These are phyloP conservation scores for Rhabdophis nuchalis DNA, from an alignment of 2,797 vertebrate species.

Conservation along the genomic window DNA sequence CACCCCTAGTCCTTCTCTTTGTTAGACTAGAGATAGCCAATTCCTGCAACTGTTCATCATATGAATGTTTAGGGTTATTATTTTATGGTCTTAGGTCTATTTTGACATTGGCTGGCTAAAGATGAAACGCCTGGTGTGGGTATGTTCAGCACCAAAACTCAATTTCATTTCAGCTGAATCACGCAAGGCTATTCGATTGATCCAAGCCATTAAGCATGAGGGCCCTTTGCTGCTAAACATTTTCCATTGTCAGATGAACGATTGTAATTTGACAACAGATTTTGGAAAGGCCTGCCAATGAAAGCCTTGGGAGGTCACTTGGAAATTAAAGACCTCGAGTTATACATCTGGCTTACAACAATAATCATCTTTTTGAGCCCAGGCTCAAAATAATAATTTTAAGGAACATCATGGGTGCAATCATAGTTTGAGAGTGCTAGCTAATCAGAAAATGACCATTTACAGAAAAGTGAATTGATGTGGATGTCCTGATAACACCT, in stretches of 20 bases:
- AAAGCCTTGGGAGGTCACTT: not conserved
- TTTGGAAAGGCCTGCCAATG: not conserved
- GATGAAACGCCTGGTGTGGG: not conserved
- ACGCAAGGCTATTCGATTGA: not conserved
- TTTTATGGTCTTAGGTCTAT: not conserved
- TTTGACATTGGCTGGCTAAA: not conserved
- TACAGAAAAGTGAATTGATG: not conserved
- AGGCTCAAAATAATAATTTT: not conserved
- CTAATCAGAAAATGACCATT: not conserved
- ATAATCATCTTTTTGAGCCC: not conserved
- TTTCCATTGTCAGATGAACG: not conserved
- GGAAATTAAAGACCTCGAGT: not conserved
- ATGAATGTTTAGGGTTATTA: not conserved
- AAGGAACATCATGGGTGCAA: not conserved
- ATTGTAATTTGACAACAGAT: not conserved
- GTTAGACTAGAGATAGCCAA: not conserved
- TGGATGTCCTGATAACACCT: not conserved
- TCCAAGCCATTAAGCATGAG: not conserved
- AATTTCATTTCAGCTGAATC: not conserved
- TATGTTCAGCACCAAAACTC: not conserved
- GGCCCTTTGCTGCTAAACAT: not conserved
- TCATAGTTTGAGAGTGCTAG: not conserved
- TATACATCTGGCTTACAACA: not conserved
- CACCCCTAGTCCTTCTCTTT: not conserved
- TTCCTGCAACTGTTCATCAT: not conserved